Conservation (phyloP, 2,113 vertebrate genomes). For the Perca schrenkii region DNA sequence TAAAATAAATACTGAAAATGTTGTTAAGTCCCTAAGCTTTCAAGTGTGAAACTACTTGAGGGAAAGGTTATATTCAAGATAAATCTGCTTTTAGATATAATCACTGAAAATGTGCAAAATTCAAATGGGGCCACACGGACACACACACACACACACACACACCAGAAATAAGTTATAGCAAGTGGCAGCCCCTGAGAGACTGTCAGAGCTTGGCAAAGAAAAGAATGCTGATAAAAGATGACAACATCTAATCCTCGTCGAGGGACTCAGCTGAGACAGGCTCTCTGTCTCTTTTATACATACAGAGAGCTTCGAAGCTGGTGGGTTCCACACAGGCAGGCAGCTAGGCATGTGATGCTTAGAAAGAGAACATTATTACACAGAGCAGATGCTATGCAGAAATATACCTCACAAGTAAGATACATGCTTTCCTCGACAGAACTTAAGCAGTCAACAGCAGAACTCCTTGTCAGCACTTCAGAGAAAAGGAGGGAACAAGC, state of each 20-base stretch:
- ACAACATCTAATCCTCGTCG: constrained; percentile 69
- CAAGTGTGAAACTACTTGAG: constrained; percentile 33
- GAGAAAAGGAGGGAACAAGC: neutral
- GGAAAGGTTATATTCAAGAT: constrained; percentile 37
- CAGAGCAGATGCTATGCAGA: constrained; percentile 23
- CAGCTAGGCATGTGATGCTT: constrained; percentile 25
- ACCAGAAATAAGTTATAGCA: constrained; percentile 40
- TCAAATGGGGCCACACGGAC: constrained; percentile 5
- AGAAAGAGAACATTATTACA: constrained; percentile 33
- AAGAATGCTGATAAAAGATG: constrained; percentile 70
- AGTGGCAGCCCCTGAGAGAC: constrained; percentile 65
- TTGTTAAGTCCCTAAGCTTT: constrained; percentile 20
- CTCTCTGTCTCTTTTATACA: constrained; percentile 51
- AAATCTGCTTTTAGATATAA: constrained; percentile 36
- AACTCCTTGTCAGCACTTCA: constrained; percentile 29
- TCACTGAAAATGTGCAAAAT: constrained; percentile 33
- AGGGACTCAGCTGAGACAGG: constrained; percentile 54
- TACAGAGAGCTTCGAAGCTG: constrained; percentile 38
- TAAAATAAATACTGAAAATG: constrained; percentile 23
- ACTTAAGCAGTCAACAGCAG: constrained; percentile 22
- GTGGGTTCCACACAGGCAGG: constrained; percentile 33
- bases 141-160: neutral
- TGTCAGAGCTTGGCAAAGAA: constrained; percentile 63
- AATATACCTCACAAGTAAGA: constrained; percentile 18
- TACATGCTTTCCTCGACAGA: constrained; percentile 34